Evolutionary conservation across 2,797 vertebrate species (phyloP), one percentile per base, ranked within the genome.

Genomic region (Poliocrania exsul): DNA sequence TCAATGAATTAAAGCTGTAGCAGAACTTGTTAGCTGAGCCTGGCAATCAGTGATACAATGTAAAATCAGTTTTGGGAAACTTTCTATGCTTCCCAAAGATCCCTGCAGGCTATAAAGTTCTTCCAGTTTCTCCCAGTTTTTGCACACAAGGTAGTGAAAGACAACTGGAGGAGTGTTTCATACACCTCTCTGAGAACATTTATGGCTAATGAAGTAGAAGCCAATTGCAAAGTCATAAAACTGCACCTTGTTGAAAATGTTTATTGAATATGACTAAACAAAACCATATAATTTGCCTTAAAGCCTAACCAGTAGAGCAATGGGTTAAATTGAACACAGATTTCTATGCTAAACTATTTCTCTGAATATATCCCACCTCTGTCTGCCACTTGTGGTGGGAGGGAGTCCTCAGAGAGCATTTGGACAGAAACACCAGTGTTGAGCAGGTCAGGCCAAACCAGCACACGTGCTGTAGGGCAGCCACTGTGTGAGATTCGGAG

Each of bases 1-100:
- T 44, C 82, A 79, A 25, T 58, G 66, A 83, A 86, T 94, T 75
- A 75, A 86, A 64, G 60, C 75, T 38, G 16, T 25, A 53, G 72
- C 29, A 69, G 56, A 75, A 65, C 29, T 88, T 65, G 8, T 58
- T 88, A 87, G 33, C 46, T 26, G 21, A 53, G n/a, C 23, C 24
- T 11, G 13, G 35, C 28, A 71, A 80, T 77, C 67, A 91, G 60
- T 50, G 46, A 65, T 24, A 85, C 5, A 8, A 38, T 12, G 8
- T n/a, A 47, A 88, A 79, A 49, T 49, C 51, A 54, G 37, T 88
- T 94, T 69, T 35, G 40, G 69, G 53, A 83, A 80, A 80, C 18
- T 33, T 91, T 40, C 12, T 50, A 0, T 42, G 28, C n/a, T 81
- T 80, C 50, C 58, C 50, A 20, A 40, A 75, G 81, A 51, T 11